Base-by-base conservation (phyloP, 2,113 vertebrate species). In the Eptatretus burgeri region DNA sequence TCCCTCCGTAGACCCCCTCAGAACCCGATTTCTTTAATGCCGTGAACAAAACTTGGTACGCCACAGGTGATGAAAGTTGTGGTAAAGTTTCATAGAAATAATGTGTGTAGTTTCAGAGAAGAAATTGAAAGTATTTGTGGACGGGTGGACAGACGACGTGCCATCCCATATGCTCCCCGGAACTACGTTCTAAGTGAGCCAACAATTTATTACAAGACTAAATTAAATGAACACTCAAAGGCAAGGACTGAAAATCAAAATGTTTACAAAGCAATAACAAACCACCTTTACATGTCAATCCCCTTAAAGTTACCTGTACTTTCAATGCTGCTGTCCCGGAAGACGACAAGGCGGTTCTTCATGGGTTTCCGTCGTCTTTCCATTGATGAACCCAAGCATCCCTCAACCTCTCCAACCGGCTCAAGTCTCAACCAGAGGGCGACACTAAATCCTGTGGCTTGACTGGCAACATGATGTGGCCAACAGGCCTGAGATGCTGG, bases 391-490 rank as follows among this genome's bases (percentile, higher is more conserved):
- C 65, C 64, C 51, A 73, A 65, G 11, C 66, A 68, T 51, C 65
- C 64, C 52, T 74, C 66, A 11, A 66, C 68, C 65, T 77, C 77
- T 1, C 50, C 64, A 72, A 69, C 51, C 63, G 65, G 66, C 69
- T 79, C 64, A 68, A 80, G 67, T 53, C 69, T 77, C 65, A 94
- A 71, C 91, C 91, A 98, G 66, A 98, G 69, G 0, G 91, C 87
- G 12, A 83, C 71, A 64, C 89, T 93, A 73, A 98, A 93, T 51
- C 91, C 91, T 51, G 81, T 84, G 0, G 91, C 80, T 79, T 94
- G 83, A 68, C 91, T 88, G 51, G 81, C 84, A 0, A 87, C 80
- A 79, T 95, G 83, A 67, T 98, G 89, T 1, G 88, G 88, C 91
- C 91, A 96, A 71, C 85, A 93, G 74, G 89, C 93, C 68, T 95